Evolutionary conservation across 2,113 vertebrate species (phyloP).

Genomic region (Pipa parva): DNA sequence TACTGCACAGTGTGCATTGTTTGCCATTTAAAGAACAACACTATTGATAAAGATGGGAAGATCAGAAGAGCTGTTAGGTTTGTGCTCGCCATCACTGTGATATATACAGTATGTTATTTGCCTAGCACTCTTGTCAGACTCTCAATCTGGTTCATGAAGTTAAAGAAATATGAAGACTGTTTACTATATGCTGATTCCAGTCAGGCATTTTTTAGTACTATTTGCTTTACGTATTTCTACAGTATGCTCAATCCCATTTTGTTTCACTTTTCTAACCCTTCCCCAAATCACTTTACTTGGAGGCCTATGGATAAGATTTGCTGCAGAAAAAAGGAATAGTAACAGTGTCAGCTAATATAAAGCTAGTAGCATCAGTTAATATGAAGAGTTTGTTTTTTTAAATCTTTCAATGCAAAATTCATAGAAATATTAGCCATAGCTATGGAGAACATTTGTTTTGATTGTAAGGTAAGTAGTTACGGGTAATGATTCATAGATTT

Average conservation of each 20-base stretch:
- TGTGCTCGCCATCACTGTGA: slow-evolving; percentile 59
- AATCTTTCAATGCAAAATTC: no score
- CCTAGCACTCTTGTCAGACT: slow-evolving; percentile 65
- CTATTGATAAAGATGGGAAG: slow-evolving; percentile 58
- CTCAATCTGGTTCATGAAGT: slow-evolving; percentile 62
- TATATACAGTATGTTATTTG: slow-evolving; percentile 66
- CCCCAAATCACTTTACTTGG: slow-evolving; percentile 55
- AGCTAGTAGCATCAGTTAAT: no score
- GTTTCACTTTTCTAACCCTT: slow-evolving; percentile 69
- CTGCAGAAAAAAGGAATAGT: not conserved
- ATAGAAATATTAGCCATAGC: no score
- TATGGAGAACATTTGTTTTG: no score
- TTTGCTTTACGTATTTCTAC: slow-evolving; percentile 72
- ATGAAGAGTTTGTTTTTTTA: no score
- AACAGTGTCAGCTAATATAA: not conserved
- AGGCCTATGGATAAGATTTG: not conserved
- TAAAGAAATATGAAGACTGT: slow-evolving; percentile 56
- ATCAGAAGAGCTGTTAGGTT: slow-evolving; percentile 66
- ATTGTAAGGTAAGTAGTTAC: no score
- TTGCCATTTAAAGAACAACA: slow-evolving; percentile 60
- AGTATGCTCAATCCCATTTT: slow-evolving; percentile 69
- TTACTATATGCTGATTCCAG: slow-evolving; percentile 53
- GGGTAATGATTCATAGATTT: no score
- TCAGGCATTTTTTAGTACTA: slow-evolving; percentile 61
- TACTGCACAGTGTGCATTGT: slow-evolving; percentile 65